Percentiles rank a stretch among this genome's conserved stretches.
phyloP scores from a whole-genome alignment of 2,797 vertebrate genomes.

The Babyrousa celebensis region DNA sequence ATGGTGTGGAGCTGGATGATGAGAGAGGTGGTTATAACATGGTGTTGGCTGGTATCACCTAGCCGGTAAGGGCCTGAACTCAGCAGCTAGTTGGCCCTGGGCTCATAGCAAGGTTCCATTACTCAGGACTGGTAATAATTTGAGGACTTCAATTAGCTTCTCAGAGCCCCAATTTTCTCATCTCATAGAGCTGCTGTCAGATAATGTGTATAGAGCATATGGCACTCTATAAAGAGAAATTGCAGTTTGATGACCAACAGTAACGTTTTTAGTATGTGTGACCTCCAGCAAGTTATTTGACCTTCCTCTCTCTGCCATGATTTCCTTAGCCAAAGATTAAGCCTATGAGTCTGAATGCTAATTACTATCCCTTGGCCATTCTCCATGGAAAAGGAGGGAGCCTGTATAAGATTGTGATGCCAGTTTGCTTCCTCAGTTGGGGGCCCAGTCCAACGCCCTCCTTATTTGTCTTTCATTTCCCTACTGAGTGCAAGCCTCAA shows the following conservation, averaged over 20 bases:
- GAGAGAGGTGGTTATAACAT: background rate
- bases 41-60: background rate
- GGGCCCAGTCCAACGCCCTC: background rate
- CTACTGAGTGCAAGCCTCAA: background rate
- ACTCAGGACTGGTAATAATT: background rate
- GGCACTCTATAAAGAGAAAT: background rate
- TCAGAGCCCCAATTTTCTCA: background rate
- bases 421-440: background rate
- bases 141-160: background rate
- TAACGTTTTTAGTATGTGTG: background rate
- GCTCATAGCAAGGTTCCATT: background rate
- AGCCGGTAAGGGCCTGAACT: background rate
- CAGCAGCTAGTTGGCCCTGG: background rate
- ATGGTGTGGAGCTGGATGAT: background rate
- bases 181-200: background rate
- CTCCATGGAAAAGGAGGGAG: background rate
- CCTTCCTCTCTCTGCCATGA: background rate
- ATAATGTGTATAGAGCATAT: background rate
- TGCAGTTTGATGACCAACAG: background rate
- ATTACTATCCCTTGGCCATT: background rate
- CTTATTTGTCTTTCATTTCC: background rate
- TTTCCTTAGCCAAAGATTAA: constrained; percentile 23
- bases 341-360: background rate
- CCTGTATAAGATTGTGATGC: background rate
- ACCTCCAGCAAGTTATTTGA: background rate